Base-by-base conservation (phyloP, 2,797 vertebrate species). In the Gambusia yucatana region DNA sequence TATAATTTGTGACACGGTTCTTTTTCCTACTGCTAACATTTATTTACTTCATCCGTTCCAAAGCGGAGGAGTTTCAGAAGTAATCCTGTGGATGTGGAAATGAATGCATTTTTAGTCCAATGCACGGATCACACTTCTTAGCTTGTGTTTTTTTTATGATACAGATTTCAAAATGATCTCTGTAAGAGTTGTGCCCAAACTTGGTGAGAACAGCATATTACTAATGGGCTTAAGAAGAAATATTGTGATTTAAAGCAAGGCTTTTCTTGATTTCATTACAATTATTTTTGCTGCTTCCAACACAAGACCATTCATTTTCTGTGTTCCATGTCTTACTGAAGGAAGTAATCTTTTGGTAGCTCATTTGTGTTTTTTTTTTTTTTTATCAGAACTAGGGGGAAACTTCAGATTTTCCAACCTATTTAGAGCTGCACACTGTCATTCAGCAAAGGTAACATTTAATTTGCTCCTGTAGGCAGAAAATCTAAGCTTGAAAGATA, bases 131-230 rank as follows among this genome's bases (percentile, higher is more conserved):
- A 47, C n/a, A 65, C 43, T 8, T 57, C 16, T 28, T 22, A 41
- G 30, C 36, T 57, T 63, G n/a, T 78, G 7, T 76, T 65, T 73
- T 43, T 44, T 39, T 55, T 55, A 36, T 22, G 43, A 69, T 48
- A 67, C 25, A 16, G 41, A 46, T 33, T 17, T 0, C 43, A n/a
- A 67, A 36, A 50, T 73, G 9, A n/a, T 43, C 4, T 28, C 13
- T 16, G 22, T 50, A 52, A 17, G 11, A 39, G 48, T 39, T 73
- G 22, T 3, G 30, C 39, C 47, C 47, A 48, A 39, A 25, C 14
- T 13, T 39, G 17, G 36, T 39, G 4, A 48, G 28, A 2, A 55
- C 33, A 73, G 36, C 22, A 73, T 39, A 13, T 36, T 73, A 25
- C 22, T 41, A 22, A 22, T 50, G 7, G 46, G 30, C 17, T n/a